phyloP scores from a whole-genome alignment of 2,888 invertebrate species.

The Bombyx huttoni region DNA sequence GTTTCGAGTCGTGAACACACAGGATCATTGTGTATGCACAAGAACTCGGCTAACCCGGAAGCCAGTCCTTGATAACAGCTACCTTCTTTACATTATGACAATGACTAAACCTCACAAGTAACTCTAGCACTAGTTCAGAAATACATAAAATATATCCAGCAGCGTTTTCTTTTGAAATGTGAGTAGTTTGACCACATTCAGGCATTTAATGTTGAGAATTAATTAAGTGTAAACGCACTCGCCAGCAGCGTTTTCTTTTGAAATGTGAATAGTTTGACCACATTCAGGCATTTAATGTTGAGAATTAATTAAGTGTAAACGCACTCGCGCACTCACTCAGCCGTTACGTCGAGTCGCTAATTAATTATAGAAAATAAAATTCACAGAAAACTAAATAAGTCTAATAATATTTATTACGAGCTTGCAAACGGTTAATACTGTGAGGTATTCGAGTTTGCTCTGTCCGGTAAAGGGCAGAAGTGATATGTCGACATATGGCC shows the following conservation, averaged over 20 bases:
- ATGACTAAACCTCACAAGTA: background rate
- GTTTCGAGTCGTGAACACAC: slow-evolving; percentile 17
- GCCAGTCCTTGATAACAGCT: slow-evolving; percentile 25
- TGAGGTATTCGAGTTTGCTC: slow-evolving; percentile 31
- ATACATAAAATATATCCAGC: background rate
- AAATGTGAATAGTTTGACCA: background rate
- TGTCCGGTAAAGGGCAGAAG: slow-evolving; percentile 54
- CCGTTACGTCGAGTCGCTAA: background rate
- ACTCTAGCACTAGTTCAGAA: background rate
- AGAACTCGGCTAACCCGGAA: slow-evolving; percentile 35
- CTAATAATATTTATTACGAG: slow-evolving; percentile 10
- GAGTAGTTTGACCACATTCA: background rate
- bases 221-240: no score
- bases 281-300: background rate
- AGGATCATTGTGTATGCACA: slow-evolving; percentile 26
- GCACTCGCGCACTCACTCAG: background rate
- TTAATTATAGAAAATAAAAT: background rate
- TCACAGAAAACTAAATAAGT: slow-evolving; percentile 3
- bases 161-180: background rate
- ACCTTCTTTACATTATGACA: slow-evolving; percentile 13
- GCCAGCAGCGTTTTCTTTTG: background rate
- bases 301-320: background rate
- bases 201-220: background rate
- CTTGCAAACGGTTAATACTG: slow-evolving; percentile 17
- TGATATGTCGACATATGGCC: slow-evolving; percentile 62